These are phyloP conservation scores for Brienomyrus longianalis DNA, from an alignment of 2,113 vertebrate genomes.

Conservation along the genomic window DNA sequence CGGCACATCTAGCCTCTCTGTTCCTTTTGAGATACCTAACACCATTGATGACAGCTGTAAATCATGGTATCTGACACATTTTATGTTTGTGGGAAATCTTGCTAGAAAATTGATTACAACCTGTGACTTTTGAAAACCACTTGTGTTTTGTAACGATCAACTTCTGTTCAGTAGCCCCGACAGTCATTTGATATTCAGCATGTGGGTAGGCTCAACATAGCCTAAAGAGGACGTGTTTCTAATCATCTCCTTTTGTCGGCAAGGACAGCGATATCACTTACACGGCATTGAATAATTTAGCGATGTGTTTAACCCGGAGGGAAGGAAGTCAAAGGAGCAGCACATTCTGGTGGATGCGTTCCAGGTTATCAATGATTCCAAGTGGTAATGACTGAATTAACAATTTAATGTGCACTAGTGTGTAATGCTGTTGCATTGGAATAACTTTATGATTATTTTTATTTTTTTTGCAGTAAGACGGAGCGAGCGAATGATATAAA, in stretches of 20 bases:
- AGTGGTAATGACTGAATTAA: neutral
- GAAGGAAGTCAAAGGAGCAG: neutral
- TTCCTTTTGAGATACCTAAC: neutral
- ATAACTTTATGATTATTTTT: constrained; percentile 3
- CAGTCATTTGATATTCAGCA: constrained; percentile 42
- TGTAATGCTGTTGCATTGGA: neutral
- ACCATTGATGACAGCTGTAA: neutral
- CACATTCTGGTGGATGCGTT: neutral
- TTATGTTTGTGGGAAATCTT: constrained; percentile 1
- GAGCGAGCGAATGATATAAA: constrained; percentile 58
- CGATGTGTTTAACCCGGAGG: constrained; percentile 1
- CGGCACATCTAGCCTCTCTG: neutral
- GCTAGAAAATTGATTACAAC: neutral
- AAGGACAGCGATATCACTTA: neutral
- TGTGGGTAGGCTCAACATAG: constrained; percentile 29
- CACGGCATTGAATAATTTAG: constrained; percentile 22
- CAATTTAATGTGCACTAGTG: neutral
- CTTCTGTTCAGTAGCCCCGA: neutral
- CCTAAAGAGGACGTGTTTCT: constrained; percentile 12
- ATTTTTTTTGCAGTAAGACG: constrained; percentile 49
- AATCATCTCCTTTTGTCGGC: neutral
- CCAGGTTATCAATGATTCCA: neutral
- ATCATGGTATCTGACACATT: neutral
- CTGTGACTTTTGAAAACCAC: neutral
- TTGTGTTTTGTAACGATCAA: neutral